These are phyloP conservation scores for Parnassius orleans DNA, from an alignment of 2,888 invertebrate species.

Conservation along the genomic window DNA sequence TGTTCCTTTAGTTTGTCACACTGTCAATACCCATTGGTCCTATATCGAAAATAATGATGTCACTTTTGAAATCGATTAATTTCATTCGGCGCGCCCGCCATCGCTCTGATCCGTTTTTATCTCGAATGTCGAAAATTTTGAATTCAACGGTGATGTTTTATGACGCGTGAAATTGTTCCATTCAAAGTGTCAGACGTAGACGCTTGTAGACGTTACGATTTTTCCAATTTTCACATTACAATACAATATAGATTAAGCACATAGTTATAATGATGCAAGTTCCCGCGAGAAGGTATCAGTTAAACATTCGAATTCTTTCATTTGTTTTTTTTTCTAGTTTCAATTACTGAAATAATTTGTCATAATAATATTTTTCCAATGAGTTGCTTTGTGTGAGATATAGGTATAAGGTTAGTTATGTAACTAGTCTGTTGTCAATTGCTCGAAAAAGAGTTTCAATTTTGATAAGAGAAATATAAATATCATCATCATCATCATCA, in stretches of 20 bases:
- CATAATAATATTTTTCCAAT: no score
- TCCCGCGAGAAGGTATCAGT: background rate
- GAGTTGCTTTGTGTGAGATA: no score
- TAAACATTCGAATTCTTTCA: no score
- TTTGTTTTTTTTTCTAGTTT: no score
- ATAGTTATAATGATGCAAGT: slow-evolving; percentile 3
- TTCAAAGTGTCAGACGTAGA: slow-evolving; percentile 59
- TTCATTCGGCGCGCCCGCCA: slow-evolving; percentile 74
- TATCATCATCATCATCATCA: no score
- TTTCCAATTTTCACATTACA: slow-evolving; percentile 73
- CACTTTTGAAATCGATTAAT: slow-evolving; percentile 77
- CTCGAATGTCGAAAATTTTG: slow-evolving; percentile 58
- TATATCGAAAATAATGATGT: slow-evolving; percentile 65
- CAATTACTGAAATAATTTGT: no score
- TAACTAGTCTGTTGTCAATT: no score
- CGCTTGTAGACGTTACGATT: slow-evolving; percentile 57
- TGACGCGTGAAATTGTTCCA: slow-evolving; percentile 76
- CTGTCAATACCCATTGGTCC: slow-evolving; percentile 28
- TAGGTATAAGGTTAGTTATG: no score
- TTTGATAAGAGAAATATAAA: no score
- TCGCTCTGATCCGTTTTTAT: slow-evolving; percentile 57
- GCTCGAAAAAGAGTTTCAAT: no score
- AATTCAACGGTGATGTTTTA: slow-evolving; percentile 67
- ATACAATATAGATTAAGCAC: slow-evolving; percentile 58
- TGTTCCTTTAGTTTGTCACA: slow-evolving; percentile 19